Conservation (phyloP, 2,888 invertebrate genomes). For the Macrosoma leucophasiata region DNA sequence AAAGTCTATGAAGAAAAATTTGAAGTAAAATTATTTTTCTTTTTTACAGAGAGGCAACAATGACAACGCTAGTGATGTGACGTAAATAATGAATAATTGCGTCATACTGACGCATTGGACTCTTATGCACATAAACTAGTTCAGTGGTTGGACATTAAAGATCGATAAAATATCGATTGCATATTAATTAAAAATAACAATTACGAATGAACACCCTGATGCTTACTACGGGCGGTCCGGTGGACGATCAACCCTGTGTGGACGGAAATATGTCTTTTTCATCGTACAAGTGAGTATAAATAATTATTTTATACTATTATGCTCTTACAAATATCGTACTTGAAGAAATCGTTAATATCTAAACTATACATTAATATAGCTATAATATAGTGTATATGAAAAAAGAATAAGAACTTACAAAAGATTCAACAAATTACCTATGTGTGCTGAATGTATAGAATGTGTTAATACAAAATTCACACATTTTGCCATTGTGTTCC, state of each 20-base stretch:
- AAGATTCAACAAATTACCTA: no score
- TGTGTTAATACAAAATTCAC: no score
- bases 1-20: no score
- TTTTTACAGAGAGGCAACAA: slow-evolving; percentile 44
- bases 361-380: no score
- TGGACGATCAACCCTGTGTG: slow-evolving; percentile 63
- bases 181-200: slow-evolving; percentile 31
- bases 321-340: no score
- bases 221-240: slow-evolving; percentile 61
- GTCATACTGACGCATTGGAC: slow-evolving; percentile 48
- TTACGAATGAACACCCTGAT: slow-evolving; percentile 68
- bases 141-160: no score
- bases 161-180: slow-evolving; percentile 19
- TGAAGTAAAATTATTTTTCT: slow-evolving; percentile 21
- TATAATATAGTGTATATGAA: no score
- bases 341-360: no score
- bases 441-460: no score
- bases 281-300: slow-evolving; percentile 60
- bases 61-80: slow-evolving; percentile 51
- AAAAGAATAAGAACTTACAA: no score
- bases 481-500: no score
- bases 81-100: slow-evolving; percentile 41
- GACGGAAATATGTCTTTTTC: slow-evolving; percentile 68
- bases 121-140: no score
- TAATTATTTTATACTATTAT: slow-evolving; percentile 1